Evolutionary conservation across 2,113 vertebrate genomes (phyloP).

Genomic region (Anarrhichthys ocellatus): DNA sequence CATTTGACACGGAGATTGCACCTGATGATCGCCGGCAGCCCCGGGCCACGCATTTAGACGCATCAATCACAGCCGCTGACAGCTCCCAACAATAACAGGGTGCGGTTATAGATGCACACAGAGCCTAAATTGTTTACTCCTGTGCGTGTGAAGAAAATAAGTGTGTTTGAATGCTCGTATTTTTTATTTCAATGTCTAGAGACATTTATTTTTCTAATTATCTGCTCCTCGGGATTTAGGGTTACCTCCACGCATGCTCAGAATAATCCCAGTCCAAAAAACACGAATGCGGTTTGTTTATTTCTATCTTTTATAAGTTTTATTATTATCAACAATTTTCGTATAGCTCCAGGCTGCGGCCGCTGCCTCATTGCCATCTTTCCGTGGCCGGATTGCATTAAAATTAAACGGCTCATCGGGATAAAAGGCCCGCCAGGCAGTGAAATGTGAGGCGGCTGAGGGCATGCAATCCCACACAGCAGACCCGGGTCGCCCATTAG

Average conservation of each 20-base stretch:
- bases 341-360: conserved; percentile 29
- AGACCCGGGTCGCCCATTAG: conserved; percentile 77
- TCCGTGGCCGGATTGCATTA: conserved; percentile 71
- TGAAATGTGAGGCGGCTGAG: conserved; percentile 61
- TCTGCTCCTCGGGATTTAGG: background rate
- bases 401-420: conserved; percentile 74
- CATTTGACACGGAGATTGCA: conserved; percentile 84
- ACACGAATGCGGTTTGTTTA: background rate
- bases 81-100: conserved; percentile 74
- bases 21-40: conserved; percentile 81
- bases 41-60: conserved; percentile 81
- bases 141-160: background rate
- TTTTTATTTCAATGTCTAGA: background rate
- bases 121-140: background rate
- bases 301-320: background rate
- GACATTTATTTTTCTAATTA: background rate
- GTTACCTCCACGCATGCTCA: background rate
- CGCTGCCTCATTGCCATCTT: conserved; percentile 64
- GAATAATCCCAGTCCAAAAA: background rate
- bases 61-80: conserved; percentile 82
- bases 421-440: conserved; percentile 75
- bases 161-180: background rate
- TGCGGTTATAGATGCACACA: conserved; percentile 51
- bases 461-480: conserved; percentile 65
- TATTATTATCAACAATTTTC: conserved; percentile 4